Conservation (phyloP, 2,113 vertebrate genomes). For the Vidua chalybeata region DNA sequence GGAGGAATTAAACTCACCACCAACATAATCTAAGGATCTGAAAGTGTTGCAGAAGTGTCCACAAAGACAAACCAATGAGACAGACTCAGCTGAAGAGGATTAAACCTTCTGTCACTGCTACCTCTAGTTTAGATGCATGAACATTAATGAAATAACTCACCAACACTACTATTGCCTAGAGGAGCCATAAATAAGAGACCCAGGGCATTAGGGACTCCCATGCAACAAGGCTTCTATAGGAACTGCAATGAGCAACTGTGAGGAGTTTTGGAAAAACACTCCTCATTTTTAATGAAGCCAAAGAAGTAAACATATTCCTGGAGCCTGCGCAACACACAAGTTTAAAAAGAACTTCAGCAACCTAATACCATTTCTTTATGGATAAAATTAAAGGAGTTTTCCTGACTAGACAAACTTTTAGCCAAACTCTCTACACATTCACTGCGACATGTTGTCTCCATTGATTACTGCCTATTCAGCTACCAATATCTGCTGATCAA, state of each 20-base stretch:
- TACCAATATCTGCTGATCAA: neutral
- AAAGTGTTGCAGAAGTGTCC: neutral
- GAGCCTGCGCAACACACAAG: rapidly evolving
- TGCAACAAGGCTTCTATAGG: neutral
- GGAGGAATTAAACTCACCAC: neutral
- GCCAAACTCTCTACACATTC: neutral
- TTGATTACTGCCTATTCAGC: neutral
- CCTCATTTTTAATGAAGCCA: neutral
- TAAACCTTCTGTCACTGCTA: neutral
- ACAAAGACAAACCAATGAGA: neutral
- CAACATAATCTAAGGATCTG: neutral
- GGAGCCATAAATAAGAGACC: neutral
- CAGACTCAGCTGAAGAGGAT: neutral
- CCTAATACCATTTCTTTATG: neutral
- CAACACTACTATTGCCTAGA: neutral
- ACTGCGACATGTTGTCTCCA: neutral
- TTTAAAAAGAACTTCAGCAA: neutral
- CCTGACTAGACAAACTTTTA: neutral
- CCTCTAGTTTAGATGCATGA: neutral
- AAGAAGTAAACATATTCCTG: neutral
- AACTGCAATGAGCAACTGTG: neutral
- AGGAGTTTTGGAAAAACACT: neutral
- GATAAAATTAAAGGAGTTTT: neutral
- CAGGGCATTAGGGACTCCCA: neutral
- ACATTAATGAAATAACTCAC: neutral